Evolutionary conservation across 2,888 invertebrate genomes (phyloP).

Genomic region (Spialia ferax): DNA sequence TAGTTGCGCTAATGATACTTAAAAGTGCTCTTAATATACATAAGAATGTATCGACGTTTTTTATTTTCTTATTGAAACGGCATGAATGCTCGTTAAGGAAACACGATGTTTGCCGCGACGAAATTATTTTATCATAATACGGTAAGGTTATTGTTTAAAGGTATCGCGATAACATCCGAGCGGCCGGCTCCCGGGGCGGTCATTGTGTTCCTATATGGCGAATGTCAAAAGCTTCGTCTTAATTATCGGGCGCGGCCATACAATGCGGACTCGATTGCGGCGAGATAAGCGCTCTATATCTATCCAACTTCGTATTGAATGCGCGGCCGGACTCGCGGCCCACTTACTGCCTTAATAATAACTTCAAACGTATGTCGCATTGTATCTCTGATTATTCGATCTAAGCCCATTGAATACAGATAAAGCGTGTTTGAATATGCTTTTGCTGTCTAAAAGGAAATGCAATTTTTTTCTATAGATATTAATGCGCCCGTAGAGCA

Average conservation of each 20-base stretch:
- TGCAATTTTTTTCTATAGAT: conserved; percentile 37
- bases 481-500: conserved; percentile 18
- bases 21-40: conserved; percentile 46
- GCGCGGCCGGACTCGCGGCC: conserved; percentile 60
- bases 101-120: conserved; percentile 79
- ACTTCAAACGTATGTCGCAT: conserved; percentile 82
- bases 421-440: conserved; percentile 71
- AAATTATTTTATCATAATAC: conserved; percentile 85
- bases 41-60: conserved; percentile 56
- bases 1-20: conserved; percentile 35
- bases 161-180: conserved; percentile 81
- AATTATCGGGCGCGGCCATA: conserved; percentile 84
- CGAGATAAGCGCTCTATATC: conserved; percentile 80
- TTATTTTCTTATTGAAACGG: conserved; percentile 60
- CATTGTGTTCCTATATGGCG: conserved; percentile 86
- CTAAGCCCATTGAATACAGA: conserved; percentile 78
- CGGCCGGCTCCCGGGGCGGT: conserved; percentile 79
- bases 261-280: conserved; percentile 85
- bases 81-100: conserved; percentile 79
- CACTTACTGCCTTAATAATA: conserved; percentile 80
- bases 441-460: conserved; percentile 55
- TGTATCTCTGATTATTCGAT: conserved; percentile 82
- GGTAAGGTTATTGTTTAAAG: conserved; percentile 82
- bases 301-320: conserved; percentile 76
- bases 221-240: conserved; percentile 87